Conservation (phyloP, 92 coral and sea anemone species). For the Umimayanthus kanabou region DNA sequence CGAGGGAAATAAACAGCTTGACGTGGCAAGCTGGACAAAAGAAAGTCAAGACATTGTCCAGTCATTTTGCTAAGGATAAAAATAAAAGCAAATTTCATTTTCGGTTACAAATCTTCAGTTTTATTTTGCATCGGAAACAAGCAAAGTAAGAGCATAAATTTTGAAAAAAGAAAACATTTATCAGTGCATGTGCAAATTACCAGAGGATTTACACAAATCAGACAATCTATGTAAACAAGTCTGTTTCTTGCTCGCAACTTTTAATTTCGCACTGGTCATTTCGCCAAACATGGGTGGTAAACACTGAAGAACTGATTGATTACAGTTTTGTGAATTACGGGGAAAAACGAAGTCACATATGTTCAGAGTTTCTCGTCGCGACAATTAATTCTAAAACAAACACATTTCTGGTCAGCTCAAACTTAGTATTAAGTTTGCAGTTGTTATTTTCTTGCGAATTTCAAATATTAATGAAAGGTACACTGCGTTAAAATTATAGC, state of each 20-base stretch:
- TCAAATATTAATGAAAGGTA: conserved; percentile 32
- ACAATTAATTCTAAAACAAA: conserved; percentile 4
- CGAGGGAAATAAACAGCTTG: conserved; percentile 17
- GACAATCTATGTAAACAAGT: conserved; percentile 18
- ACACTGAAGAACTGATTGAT: background rate
- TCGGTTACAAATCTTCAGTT: background rate
- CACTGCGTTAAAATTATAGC: conserved; percentile 20
- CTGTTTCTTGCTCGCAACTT: background rate
- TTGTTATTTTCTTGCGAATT: conserved; percentile 1
- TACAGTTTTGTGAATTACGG: background rate
- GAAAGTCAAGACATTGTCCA: background rate
- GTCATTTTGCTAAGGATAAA: background rate
- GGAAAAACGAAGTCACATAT: background rate
- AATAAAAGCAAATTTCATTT: background rate
- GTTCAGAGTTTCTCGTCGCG: background rate
- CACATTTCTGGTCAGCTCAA: background rate
- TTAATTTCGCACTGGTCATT: background rate
- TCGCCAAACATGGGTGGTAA: conserved; percentile 13
- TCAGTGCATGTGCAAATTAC: conserved; percentile 5
- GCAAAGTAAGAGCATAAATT: background rate
- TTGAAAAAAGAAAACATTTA: background rate
- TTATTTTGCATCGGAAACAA: background rate
- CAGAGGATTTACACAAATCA: conserved; percentile 9
- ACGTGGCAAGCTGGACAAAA: background rate
- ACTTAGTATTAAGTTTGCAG: conserved; percentile 8